phyloP scores from a whole-genome alignment of 2,888 invertebrate species.

The Actias luna region DNA sequence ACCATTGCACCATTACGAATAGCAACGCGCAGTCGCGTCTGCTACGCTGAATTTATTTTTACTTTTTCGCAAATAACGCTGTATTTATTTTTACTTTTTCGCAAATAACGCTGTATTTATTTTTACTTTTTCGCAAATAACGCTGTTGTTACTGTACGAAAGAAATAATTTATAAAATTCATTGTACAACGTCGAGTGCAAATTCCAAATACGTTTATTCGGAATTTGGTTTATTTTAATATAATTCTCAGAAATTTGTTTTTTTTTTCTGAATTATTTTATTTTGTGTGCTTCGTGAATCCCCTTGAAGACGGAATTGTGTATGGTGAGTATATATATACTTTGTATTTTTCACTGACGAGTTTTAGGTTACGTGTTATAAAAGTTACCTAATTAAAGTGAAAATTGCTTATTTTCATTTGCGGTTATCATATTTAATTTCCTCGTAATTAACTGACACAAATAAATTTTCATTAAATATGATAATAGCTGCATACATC shows the following conservation, averaged over 20 bases:
- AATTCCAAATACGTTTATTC: not conserved
- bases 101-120: conserved; percentile 4
- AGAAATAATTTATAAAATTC: too few species aligned
- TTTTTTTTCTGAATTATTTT: not conserved
- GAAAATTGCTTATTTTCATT: not conserved
- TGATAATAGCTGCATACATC: too few species aligned
- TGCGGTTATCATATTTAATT: too few species aligned
- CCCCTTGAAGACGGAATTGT: not conserved
- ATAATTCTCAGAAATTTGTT: not conserved
- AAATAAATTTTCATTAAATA: too few species aligned
- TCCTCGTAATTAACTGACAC: too few species aligned
- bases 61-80: not conserved
- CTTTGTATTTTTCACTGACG: not conserved
- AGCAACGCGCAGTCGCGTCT: conserved; percentile 16
- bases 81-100: not conserved
- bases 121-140: not conserved
- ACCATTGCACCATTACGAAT: conserved; percentile 13
- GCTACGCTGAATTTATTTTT: not conserved
- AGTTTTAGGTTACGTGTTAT: not conserved
- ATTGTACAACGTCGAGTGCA: not conserved
- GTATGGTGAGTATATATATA: not conserved
- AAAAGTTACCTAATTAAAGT: not conserved
- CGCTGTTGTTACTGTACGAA: not conserved
- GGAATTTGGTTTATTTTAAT: not conserved
- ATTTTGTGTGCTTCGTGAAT: not conserved